Conservation (phyloP, 2,113 vertebrate species). For the Ictalurus furcatus region DNA sequence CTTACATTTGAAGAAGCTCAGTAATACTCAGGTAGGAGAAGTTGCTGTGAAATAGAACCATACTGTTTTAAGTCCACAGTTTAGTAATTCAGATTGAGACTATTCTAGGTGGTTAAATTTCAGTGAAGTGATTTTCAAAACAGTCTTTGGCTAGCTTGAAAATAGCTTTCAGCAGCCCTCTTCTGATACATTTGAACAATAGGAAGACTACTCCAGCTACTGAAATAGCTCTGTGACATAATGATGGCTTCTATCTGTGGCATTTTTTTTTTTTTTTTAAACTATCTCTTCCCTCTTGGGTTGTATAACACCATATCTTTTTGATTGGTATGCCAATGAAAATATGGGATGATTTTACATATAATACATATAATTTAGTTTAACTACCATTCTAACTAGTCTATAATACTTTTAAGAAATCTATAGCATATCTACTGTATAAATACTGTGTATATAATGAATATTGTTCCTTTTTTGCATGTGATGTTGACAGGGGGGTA, state of each 20-base stretch:
- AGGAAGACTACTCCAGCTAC: background rate
- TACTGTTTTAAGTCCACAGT: background rate
- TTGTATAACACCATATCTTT: background rate
- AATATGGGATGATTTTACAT: no score
- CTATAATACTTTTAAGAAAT: no score
- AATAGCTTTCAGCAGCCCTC: background rate
- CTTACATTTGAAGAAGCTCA: background rate
- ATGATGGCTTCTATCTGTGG: background rate
- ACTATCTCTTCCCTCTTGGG: background rate
- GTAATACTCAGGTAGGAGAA: background rate
- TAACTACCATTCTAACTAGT: no score
- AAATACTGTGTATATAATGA: no score
- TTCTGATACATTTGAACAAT: background rate
- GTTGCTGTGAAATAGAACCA: background rate
- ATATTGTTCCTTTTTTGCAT: no score
- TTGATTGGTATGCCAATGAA: no score
- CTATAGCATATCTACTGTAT: no score
- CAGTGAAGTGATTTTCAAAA: background rate
- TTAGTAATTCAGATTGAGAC: background rate
- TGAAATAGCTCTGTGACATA: background rate
- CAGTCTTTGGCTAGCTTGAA: background rate
- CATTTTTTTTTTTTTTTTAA: no score
- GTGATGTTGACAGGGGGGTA: no score
- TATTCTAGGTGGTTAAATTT: background rate
- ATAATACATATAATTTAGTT: no score